These are phyloP conservation scores for Glaucomys volans DNA, from an alignment of 2,113 vertebrate species.

Conservation along the genomic window DNA sequence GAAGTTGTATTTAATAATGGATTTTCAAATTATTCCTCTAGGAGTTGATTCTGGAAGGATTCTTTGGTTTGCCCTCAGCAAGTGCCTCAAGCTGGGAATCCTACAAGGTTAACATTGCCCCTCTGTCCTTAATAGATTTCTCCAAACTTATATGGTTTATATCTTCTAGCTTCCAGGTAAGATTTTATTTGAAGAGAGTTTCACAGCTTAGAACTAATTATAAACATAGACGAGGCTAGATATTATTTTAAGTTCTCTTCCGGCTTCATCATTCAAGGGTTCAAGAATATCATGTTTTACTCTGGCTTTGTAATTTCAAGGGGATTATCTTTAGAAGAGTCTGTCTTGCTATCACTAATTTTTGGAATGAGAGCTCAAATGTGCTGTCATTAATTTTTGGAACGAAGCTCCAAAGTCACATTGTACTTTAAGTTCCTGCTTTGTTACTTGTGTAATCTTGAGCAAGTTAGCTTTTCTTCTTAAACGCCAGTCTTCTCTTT, in stretches of 20 bases:
- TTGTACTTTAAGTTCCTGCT: background rate
- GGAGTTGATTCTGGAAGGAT: background rate
- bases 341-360: background rate
- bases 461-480: background rate
- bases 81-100: background rate
- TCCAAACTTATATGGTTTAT: background rate
- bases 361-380: background rate
- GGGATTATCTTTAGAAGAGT: background rate
- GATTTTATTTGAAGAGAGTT: conserved; percentile 1
- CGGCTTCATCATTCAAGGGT: background rate
- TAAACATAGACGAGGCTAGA: background rate
- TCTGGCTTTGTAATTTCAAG: conserved; percentile 28
- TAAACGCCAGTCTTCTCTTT: conserved; percentile 2
- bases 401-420: background rate
- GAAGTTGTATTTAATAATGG: background rate
- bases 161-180: background rate
- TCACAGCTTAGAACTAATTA: background rate
- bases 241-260: conserved; percentile 24
- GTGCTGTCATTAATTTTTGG: background rate
- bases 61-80: background rate
- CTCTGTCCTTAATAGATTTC: background rate
- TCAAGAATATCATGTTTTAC: conserved; percentile 6
- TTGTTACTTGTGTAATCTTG: background rate
- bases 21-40: background rate
- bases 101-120: background rate